Conservation (phyloP, 2,888 invertebrate species). For the Hypercompe scribonia region DNA sequence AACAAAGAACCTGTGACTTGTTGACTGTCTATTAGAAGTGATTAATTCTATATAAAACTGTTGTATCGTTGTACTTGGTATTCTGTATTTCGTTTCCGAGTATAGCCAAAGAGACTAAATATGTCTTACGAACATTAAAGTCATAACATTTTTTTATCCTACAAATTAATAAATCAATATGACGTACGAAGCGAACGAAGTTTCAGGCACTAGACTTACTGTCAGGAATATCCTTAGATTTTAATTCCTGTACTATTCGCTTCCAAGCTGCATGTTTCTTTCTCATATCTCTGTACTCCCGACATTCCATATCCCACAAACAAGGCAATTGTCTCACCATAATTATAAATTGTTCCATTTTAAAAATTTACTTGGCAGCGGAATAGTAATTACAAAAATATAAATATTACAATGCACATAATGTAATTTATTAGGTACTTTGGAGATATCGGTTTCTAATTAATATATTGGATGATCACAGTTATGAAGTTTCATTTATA, state of each 20-base stretch:
- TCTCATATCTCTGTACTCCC: conserved; percentile 48
- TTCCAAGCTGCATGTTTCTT: conserved; percentile 50
- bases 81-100: no score
- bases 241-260: conserved; percentile 47
- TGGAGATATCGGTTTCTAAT: background rate
- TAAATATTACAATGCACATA: background rate
- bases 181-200: no score
- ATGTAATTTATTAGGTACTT: background rate
- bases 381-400: background rate
- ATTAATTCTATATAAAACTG: no score
- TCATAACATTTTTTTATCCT: no score
- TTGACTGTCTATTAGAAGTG: no score
- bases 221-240: conserved; percentile 44
- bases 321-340: conserved; percentile 46
- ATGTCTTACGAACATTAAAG: no score
- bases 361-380: background rate
- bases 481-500: background rate
- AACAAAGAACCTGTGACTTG: no score
- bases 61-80: no score
- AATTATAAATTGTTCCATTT: conserved; percentile 48
- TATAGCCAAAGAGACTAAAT: no score
- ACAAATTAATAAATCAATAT: no score
- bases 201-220: conserved; percentile 34
- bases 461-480: background rate
- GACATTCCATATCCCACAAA: conserved; percentile 47